Percentiles rank a stretch among this genome's conserved stretches.
These are phyloP conservation scores for Melanocharis versteri DNA, from an alignment of 2,113 vertebrate species.

Conservation along the genomic window DNA sequence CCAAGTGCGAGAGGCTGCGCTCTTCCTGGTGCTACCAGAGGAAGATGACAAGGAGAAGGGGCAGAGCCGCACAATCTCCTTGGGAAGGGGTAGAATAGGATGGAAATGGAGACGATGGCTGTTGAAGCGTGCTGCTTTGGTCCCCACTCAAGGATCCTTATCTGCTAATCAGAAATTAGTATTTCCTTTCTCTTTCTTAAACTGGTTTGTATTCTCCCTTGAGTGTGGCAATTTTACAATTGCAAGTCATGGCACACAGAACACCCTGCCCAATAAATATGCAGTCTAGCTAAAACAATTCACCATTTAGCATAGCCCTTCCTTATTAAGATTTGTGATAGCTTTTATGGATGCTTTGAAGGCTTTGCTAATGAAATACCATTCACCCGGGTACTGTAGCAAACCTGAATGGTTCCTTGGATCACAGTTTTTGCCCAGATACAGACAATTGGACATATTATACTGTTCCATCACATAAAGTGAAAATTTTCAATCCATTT, in stretches of 20 bases:
- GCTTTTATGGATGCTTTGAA: not conserved
- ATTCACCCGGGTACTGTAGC: not conserved
- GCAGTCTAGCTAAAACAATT: not conserved
- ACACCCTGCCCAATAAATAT: not conserved
- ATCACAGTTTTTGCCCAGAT: not conserved
- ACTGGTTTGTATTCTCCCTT: not conserved
- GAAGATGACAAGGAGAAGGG: not conserved
- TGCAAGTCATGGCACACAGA: not conserved
- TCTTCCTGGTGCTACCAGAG: not conserved
- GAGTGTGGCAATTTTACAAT: not conserved
- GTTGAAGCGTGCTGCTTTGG: not conserved
- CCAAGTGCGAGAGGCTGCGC: not conserved
- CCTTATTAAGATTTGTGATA: not conserved
- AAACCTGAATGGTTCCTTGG: not conserved
- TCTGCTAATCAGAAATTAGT: not conserved
- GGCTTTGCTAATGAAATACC: not conserved
- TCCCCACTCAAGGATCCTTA: not conserved
- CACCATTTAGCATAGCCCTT: not conserved
- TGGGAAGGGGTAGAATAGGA: not conserved
- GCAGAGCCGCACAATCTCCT: not conserved
- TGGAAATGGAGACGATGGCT: not conserved
- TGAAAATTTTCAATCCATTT: not conserved
- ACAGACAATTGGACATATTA: not conserved
- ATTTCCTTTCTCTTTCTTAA: not conserved
- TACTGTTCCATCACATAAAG: not conserved